Evolutionary conservation across 2,888 invertebrate genomes (phyloP).

Genomic region (Ctena decussata): DNA sequence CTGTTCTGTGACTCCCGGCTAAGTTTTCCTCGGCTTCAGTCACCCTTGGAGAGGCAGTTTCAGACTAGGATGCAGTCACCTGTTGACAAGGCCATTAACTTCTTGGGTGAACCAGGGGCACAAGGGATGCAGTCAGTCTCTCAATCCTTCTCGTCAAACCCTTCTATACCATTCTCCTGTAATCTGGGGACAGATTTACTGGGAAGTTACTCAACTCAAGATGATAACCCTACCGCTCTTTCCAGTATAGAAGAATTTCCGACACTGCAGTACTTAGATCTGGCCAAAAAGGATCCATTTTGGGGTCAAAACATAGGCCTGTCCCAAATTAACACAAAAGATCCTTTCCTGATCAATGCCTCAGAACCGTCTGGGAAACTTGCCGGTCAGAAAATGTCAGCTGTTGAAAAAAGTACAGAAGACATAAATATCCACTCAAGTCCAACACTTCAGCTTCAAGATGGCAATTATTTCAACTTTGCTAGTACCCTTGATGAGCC

Average conservation of each 20-base stretch:
- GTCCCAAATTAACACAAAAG: slow-evolving; percentile 52
- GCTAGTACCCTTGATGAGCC: slow-evolving; percentile 63
- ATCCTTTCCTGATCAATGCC: slow-evolving; percentile 65
- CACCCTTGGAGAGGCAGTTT: slow-evolving; percentile 59
- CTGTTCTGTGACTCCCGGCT: slow-evolving; percentile 10
- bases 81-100: slow-evolving; percentile 41
- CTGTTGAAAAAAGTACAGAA: slow-evolving; percentile 35
- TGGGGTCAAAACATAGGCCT: slow-evolving; percentile 52
- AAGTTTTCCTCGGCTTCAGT: slow-evolving; percentile 38
- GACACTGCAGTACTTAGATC: slow-evolving; percentile 50
- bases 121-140: neutral
- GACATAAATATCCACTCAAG: slow-evolving; percentile 45
- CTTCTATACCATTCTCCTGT: slow-evolving; percentile 54
- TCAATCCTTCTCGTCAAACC: slow-evolving; percentile 36
- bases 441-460: slow-evolving; percentile 57
- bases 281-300: slow-evolving; percentile 65
- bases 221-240: slow-evolving; percentile 41
- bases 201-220: slow-evolving; percentile 34
- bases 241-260: slow-evolving; percentile 42
- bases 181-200: slow-evolving; percentile 52
- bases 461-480: slow-evolving; percentile 60
- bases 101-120: neutral
- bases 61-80: slow-evolving; percentile 51
- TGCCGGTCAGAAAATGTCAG: slow-evolving; percentile 3
- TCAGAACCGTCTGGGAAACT: slow-evolving; percentile 35